A percentile compares a stretch with the other conserved stretches of the same genome.
phyloP scores from a whole-genome alignment of 2,797 vertebrate species.

The Hoplostethus atlanticus region DNA sequence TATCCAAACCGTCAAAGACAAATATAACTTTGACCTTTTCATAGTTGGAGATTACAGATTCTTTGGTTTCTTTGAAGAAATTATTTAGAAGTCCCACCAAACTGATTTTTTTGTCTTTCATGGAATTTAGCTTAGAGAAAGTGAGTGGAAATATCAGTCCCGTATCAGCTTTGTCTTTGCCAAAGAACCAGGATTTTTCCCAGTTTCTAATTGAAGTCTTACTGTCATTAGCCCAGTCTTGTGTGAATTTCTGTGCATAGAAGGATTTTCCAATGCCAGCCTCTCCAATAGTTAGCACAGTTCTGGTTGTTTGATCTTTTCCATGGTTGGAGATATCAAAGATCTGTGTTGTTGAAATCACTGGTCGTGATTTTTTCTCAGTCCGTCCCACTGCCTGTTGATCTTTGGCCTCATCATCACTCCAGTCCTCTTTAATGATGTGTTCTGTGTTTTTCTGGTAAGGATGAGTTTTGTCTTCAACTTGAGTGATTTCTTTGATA shows the following conservation, averaged over 20 bases:
- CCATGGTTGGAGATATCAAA: constrained; percentile 29
- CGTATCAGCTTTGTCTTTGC: too few relatives aligned
- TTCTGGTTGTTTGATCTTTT: not conserved
- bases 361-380: fast-evolving
- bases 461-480: not conserved
- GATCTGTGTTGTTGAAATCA: not conserved
- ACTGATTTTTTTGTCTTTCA: constrained; percentile 37
- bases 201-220: too few relatives aligned
- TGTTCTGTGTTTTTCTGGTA: constrained; percentile 53
- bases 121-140: not conserved
- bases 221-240: constrained; percentile 46
- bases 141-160: constrained; percentile 32
- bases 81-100: constrained; percentile 43
- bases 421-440: constrained; percentile 18
- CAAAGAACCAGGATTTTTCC: too few relatives aligned
- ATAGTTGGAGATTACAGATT: constrained; percentile 6
- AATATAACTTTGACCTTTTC: constrained; percentile 17
- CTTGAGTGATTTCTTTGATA: fast-evolving
- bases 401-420: not conserved
- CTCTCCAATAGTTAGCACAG: constrained; percentile 49
- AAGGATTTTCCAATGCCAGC: constrained; percentile 39
- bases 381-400: fast-evolving
- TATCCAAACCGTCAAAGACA: constrained; percentile 53
- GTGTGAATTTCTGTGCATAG: not conserved
- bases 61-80: constrained; percentile 12